Evolutionary conservation across 1,140 invertebrate genomes (phyloP).

Genomic region (Lepidurus apus): DNA sequence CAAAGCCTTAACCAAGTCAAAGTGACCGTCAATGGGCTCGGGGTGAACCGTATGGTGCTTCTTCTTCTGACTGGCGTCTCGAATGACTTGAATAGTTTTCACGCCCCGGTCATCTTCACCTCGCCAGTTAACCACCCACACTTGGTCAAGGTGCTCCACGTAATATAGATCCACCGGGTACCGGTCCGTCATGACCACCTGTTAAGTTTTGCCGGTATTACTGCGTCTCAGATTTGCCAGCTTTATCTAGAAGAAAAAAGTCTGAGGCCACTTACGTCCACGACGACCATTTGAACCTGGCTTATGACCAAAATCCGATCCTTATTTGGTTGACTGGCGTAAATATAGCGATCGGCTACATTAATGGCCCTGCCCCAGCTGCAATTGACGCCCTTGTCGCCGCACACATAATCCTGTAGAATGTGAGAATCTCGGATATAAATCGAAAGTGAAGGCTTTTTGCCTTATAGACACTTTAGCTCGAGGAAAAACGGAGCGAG

Average conservation of each 20-base stretch:
- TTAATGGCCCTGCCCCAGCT: conserved; percentile 69
- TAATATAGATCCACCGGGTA: conserved; percentile 67
- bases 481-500: not conserved
- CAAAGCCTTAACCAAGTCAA: conserved; percentile 66
- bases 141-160: conserved; percentile 66
- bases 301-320: conserved; percentile 67
- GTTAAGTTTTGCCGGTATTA: conserved; percentile 13
- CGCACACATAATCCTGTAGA: conserved; percentile 62
- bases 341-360: conserved; percentile 66
- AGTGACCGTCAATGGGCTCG: conserved; percentile 71
- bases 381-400: conserved; percentile 57
- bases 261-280: conserved; percentile 52
- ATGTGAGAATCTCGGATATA: conserved; percentile 30
- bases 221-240: too few relatives aligned
- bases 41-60: conserved; percentile 73
- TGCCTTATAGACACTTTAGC: not conserved
- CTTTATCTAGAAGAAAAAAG: too few relatives aligned
- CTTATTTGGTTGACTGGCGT: conserved; percentile 65
- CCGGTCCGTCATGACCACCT: conserved; percentile 69
- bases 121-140: conserved; percentile 72
- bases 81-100: conserved; percentile 70
- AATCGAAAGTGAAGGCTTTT: not conserved
- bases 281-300: conserved; percentile 65
- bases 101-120: conserved; percentile 53
- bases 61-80: conserved; percentile 66